Conservation (phyloP, 53 echinoderm and acorn worm genomes). For the Zoroaster sp. region DNA sequence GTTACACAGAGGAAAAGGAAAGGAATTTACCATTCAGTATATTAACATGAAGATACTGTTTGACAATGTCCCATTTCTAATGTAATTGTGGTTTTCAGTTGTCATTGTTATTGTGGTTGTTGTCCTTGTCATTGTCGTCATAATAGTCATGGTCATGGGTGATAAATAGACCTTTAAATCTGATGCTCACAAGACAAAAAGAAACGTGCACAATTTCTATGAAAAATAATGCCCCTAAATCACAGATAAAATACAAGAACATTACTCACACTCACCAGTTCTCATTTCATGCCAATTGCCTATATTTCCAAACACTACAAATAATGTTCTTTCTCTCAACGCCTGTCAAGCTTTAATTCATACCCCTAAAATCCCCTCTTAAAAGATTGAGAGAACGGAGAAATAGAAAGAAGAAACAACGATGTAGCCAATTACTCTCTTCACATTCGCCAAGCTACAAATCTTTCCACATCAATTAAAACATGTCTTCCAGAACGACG, state of each 20-base stretch:
- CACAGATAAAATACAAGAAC: not conserved
- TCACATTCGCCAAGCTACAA: slow-evolving; percentile 15
- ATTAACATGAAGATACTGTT: no score
- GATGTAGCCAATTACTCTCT: slow-evolving; percentile 29
- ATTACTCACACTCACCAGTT: not conserved
- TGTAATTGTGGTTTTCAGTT: no score
- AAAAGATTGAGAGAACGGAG: not conserved
- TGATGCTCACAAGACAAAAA: not conserved
- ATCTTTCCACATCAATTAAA: slow-evolving; percentile 60
- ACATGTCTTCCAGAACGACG: not conserved
- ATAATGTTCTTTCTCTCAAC: slow-evolving; percentile 13
- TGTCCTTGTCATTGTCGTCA: no score
- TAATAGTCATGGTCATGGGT: no score
- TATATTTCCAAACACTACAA: slow-evolving; percentile 29
- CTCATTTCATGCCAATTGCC: slow-evolving; percentile 56
- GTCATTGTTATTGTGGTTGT: no score
- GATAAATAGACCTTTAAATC: no score
- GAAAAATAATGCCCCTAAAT: not conserved
- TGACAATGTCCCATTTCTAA: no score
- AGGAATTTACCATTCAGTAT: no score
- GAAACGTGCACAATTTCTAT: not conserved
- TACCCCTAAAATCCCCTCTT: not conserved
- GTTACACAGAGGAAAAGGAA: no score
- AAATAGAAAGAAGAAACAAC: not conserved
- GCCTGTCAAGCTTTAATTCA: slow-evolving; percentile 3